Base-by-base conservation (phyloP, 2,797 vertebrate genomes). In the Onychomys arenicola region DNA sequence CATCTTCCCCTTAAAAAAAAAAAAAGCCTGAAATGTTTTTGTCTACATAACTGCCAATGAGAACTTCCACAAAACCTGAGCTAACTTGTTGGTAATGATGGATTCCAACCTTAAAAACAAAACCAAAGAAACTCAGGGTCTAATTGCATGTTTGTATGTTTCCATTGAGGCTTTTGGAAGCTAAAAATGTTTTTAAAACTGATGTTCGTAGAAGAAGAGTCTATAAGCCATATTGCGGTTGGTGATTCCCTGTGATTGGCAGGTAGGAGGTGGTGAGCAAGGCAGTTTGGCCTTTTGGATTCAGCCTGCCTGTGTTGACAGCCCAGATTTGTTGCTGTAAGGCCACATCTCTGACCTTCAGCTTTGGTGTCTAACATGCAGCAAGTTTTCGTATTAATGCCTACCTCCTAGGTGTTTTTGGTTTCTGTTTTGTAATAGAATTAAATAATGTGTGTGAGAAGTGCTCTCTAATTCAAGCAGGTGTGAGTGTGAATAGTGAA, bases 41-140 rank as follows among this genome's bases (percentile, higher is more conserved):
- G 86, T 81, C 9, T 85, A 71, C 46, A 5, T 83, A 96, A 86
- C 65, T 40, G 25, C 85, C 92, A 92, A 25, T 73, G 73, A 61
- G 82, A 91, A 61, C 82, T 75, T 90, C 69, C 73, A 81, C 92
- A 80, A 95, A 93, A 93, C 87, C 61, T 89, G 85, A 96, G 82
- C 78, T 69, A 83, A 98, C 61, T 63, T 29, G 43, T 59, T 87
- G 93, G 94, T 57, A 92, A 88, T 63, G 19, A 21, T 95, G 67
- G 71, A 94, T 95, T 96, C 84, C 81, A 88, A 77, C 57, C 65
- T 83, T 40, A 89, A n/a, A 61, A 89, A 77, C 73, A 63, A 89
- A 25, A 77, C 75, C 12, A 63, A 77, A 63, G 69, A 63, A 34
- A 43, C 46, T 5, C 90, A 32, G 67, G 61, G 61, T 90, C 77